Conservation (phyloP, 2,113 vertebrate genomes). For the Bucco capensis region DNA sequence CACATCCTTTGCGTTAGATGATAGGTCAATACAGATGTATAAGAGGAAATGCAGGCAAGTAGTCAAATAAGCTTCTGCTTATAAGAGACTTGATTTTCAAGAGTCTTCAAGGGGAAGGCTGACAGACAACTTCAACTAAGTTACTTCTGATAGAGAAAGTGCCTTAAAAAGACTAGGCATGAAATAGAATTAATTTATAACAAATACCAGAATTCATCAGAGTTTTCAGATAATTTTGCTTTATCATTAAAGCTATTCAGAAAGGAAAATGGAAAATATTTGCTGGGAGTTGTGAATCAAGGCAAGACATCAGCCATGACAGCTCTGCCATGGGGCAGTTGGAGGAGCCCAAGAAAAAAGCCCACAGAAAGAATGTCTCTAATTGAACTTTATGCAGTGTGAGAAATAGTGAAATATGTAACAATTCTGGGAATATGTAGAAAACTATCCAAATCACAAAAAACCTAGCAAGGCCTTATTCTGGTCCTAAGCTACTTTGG, state of each 20-base stretch:
- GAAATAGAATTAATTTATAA: not conserved
- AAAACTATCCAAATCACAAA: not conserved
- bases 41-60: not conserved
- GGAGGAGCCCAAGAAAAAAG: not conserved
- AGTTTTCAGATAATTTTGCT: not conserved
- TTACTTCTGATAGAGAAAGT: not conserved
- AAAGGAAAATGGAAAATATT: not conserved
- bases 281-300: constrained; percentile 1
- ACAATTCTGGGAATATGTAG: constrained; percentile 39
- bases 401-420: constrained; percentile 11
- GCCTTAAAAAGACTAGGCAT: not conserved
- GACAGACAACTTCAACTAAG: not conserved
- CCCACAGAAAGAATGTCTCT: not conserved
- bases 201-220: not conserved
- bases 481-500: not conserved
- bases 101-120: not conserved
- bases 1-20: not conserved
- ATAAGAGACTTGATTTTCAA: not conserved
- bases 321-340: constrained; percentile 10
- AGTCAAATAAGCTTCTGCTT: not conserved
- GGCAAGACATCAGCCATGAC: not conserved
- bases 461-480: not conserved
- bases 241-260: constrained; percentile 19
- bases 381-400: constrained; percentile 10
- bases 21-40: not conserved